Conservation (phyloP, 2,888 invertebrate species). For the Ischnus inquisitorius region DNA sequence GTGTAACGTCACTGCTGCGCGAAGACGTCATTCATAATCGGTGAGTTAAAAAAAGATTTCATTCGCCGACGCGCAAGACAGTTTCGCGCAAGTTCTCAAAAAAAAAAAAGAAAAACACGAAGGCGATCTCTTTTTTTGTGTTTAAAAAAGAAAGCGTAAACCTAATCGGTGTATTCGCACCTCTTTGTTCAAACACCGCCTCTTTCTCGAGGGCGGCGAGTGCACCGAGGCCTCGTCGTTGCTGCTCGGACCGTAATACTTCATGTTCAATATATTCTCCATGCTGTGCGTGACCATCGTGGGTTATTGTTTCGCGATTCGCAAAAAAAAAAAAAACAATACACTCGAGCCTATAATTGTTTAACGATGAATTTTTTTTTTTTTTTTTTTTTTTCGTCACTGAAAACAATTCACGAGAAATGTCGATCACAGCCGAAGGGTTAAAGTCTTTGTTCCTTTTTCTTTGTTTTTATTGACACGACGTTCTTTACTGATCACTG, state of each 20-base stretch:
- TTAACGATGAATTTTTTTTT: neutral
- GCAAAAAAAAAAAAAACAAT: slow-evolving; percentile 17
- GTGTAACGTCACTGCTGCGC: neutral
- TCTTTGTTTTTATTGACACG: neutral
- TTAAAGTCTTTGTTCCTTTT: neutral
- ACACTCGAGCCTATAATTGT: neutral
- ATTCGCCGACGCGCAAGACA: neutral
- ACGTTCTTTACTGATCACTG: slow-evolving; percentile 9
- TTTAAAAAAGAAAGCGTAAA: slow-evolving; percentile 4
- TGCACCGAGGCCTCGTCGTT: slow-evolving; percentile 76
- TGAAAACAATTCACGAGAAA: neutral
- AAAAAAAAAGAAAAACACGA: neutral
- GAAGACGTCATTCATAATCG: slow-evolving; percentile 22
- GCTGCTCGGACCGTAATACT: slow-evolving; percentile 79
- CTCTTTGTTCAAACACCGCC: slow-evolving; percentile 83
- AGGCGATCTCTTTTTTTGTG: too few relatives aligned
- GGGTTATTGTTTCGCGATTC: neutral
- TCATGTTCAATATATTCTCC: slow-evolving; percentile 84
- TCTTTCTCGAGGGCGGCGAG: slow-evolving; percentile 80
- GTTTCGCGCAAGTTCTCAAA: neutral
- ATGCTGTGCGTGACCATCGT: slow-evolving; percentile 84
- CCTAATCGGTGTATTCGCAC: slow-evolving; percentile 76
- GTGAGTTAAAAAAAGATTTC: slow-evolving; percentile 20
- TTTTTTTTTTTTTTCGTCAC: slow-evolving; percentile 21
- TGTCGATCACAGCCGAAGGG: slow-evolving; percentile 10